Percentiles rank a stretch among this genome's conserved stretches.
Evolutionary conservation across 2,797 vertebrate genomes (phyloP).

Genomic region (Acropternis orthonyx): DNA sequence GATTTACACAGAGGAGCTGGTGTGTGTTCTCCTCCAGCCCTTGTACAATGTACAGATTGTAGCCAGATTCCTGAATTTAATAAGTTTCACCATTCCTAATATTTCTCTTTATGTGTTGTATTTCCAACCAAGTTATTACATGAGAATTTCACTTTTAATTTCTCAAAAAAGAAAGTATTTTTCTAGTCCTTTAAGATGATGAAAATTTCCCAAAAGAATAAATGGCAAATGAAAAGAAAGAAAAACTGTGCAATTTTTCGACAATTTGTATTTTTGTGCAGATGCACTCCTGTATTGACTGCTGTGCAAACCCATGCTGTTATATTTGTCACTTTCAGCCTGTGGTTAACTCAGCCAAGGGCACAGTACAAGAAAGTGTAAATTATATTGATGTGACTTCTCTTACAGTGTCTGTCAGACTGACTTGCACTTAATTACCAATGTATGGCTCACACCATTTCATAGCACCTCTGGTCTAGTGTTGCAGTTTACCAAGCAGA

Average conservation of each 20-base stretch:
- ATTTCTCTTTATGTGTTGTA: background rate
- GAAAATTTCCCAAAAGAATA: background rate
- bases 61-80: background rate
- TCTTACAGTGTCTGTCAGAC: background rate
- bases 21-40: background rate
- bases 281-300: background rate
- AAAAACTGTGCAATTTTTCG: background rate
- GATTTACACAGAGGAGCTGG: background rate
- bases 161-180: background rate
- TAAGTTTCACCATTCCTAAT: background rate
- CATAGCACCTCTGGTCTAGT: background rate
- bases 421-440: conserved; percentile 6
- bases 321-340: background rate
- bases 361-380: background rate
- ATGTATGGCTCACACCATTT: background rate
- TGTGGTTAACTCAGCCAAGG: background rate
- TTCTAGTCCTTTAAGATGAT: background rate
- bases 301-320: background rate
- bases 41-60: background rate
- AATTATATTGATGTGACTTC: background rate
- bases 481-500: background rate
- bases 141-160: background rate
- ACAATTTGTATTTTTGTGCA: background rate
- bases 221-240: background rate
- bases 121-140: background rate